These are phyloP conservation scores for Allobates femoralis DNA, from an alignment of 2,797 vertebrate genomes.

Conservation along the genomic window DNA sequence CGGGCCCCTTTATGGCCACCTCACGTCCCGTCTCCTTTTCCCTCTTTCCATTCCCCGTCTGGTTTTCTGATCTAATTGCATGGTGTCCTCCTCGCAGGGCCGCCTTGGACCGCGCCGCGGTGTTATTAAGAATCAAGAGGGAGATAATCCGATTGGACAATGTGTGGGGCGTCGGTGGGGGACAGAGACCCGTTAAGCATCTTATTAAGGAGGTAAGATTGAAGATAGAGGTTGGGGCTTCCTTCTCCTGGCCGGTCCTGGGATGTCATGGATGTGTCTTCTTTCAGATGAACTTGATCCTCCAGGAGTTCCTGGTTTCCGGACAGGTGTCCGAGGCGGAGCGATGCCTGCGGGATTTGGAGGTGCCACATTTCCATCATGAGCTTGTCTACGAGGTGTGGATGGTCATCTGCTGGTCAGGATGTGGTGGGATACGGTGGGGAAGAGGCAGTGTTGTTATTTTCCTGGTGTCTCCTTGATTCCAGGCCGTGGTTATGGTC, in stretches of 20 bases:
- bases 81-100: slow-evolving; percentile 72
- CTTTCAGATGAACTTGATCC: slow-evolving; percentile 86
- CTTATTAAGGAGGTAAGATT: slow-evolving; percentile 83
- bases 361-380: slow-evolving; percentile 90
- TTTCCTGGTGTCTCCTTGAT: background rate
- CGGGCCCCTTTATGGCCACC: too few species aligned
- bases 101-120: slow-evolving; percentile 84
- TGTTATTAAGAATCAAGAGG: slow-evolving; percentile 85
- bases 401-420: background rate
- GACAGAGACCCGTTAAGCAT: slow-evolving; percentile 87
- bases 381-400: slow-evolving; percentile 88
- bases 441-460: background rate
- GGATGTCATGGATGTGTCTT: background rate
- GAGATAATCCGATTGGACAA: slow-evolving; percentile 86
- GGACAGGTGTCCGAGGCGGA: slow-evolving; percentile 83
- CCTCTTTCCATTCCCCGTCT: background rate
- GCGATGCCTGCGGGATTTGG: slow-evolving; percentile 83
- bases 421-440: background rate
- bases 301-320: slow-evolving; percentile 86
- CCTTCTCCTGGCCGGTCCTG: background rate
- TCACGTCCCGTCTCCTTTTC: too few species aligned
- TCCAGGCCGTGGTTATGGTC: slow-evolving; percentile 85
- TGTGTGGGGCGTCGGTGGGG: slow-evolving; percentile 88
- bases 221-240: background rate
- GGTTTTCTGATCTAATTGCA: background rate